Base-by-base conservation (phyloP, 2,797 vertebrate species). In the Anas capensis region DNA sequence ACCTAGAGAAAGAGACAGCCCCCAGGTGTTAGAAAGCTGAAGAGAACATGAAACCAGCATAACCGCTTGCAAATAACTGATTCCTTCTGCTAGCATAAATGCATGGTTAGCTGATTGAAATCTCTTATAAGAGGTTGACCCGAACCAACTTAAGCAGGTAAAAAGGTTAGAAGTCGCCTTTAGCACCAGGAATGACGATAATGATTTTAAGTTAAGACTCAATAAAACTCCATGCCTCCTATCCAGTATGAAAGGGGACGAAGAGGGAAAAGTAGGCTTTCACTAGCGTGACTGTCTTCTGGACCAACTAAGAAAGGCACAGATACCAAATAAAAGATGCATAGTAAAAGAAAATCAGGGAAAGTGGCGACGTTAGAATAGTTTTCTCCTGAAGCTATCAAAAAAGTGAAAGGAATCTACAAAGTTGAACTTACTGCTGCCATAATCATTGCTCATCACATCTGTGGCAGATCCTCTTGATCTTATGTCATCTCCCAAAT, bases 361-460 rank as follows among this genome's bases (percentile, higher is more conserved):
- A 86, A 83, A 83, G 11, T 42, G 12, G 8, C 68, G 85, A 57
- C 0, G 0, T 23, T 27, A 7, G 7, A 44, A 5, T 19, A 42
- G n/a, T 80, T 73, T 54, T 57, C 34, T 54, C 38, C 0, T 14
- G 8, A 79, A 80, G 21, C 44, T 53, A 34, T 56, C 8, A 56
- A 38, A 42, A 42, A 68, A 27, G 10, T 64, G 14, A 90, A 86
- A 83, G 42, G 38, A 88, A 29, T 18, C 19, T 24, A 54, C 11
- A 20, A 61, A 71, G 33, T 60, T 62, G 66, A 75, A 99, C 99
- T 99, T 95, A 99, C 99, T 98, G 98, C 98, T 98, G 92, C 97
- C 98, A 82, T 97, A 98, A 76, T 97, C 98, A 78, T 98, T 93
- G 4, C 97, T 98, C 94, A 97, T 98, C 83, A 96, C 98, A 88